Base-by-base conservation (phyloP, 2,888 invertebrate species). In the Miltochrista miniata region DNA sequence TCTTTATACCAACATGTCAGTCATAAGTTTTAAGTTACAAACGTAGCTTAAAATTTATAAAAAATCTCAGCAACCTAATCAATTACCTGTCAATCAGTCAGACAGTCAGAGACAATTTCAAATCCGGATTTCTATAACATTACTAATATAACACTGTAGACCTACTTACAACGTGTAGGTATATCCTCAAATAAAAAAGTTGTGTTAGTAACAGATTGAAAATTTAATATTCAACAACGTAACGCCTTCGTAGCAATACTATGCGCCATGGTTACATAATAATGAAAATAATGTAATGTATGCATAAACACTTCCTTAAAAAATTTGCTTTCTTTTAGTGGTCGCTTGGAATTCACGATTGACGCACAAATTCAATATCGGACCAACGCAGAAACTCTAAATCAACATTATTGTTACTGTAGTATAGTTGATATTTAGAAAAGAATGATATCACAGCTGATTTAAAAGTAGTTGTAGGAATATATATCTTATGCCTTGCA, bases 321-420 rank as follows among this genome's bases (percentile, higher is more conserved):
- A 82, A 86, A 85, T 81, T n/a, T 79, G 86, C 87, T 90, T 89
- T 89, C 89, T 85, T 87, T 87, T 77, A 83, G 81, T 83, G 74
- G 77, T 68, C 76, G 87, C 64, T 83, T 63, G 84, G 89, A 90
- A 90, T 90, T 88, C 85, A 85, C 85, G 90, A 90, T 87, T 85
- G 76, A 84, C 82, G 82, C 87, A 81, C 74, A 74, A 74, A 81
- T 81, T 74, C 81, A 79, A 81, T 76, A 72, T 70, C 54, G 60
- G 43, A 49, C 51, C n/a, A 51, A 53, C 33, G 42, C 36, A 34
- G 34, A 47, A 43, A 48, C 31, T 48, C 38, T 62, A 72, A 72
- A 55, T 48, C 15, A 56, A 63, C 67, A 54, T 56, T 62, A 60
- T 56, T 50, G 58, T 60, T 70, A 65, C 46, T 33, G 1, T 1